These are phyloP conservation scores for Hymenochirus boettgeri DNA, from an alignment of 2,113 vertebrate species.

Conservation along the genomic window DNA sequence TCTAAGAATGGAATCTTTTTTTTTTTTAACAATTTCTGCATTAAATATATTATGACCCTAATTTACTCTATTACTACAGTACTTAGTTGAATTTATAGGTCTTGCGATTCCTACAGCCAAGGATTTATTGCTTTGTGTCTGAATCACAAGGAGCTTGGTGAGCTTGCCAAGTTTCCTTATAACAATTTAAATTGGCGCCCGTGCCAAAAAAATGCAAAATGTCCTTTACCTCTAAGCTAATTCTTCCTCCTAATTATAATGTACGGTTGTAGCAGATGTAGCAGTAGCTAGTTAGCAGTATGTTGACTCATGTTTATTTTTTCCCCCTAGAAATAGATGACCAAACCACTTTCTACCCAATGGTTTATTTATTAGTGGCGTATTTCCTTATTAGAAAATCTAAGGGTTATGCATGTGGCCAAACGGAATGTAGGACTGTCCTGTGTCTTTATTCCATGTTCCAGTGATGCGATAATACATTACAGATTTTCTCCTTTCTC, in stretches of 20 bases:
- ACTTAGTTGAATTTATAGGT: not conserved
- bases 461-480: conserved; percentile 63
- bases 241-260: not conserved
- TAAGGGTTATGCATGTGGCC: too few relatives aligned
- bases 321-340: conserved; percentile 54
- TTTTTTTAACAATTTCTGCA: conserved; percentile 22
- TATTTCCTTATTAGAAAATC: too few relatives aligned
- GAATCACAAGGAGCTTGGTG: not conserved
- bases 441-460: conserved; percentile 42
- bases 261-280: too few relatives aligned
- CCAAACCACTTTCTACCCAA: conserved; percentile 60
- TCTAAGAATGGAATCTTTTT: conserved; percentile 43
- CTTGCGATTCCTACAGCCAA: not conserved
- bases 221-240: not conserved
- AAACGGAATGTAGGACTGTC: too few relatives aligned
- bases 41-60: not conserved
- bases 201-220: not conserved
- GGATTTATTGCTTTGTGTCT: conserved; percentile 2
- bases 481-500: conserved; percentile 58
- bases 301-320: conserved; percentile 46
- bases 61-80: not conserved
- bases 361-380: too few relatives aligned
- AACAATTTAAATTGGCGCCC: not conserved
- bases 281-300: conserved; percentile 55
- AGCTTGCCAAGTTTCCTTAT: not conserved